Conservation (phyloP, 2,888 invertebrate genomes). For the Yponomeuta evonymella region DNA sequence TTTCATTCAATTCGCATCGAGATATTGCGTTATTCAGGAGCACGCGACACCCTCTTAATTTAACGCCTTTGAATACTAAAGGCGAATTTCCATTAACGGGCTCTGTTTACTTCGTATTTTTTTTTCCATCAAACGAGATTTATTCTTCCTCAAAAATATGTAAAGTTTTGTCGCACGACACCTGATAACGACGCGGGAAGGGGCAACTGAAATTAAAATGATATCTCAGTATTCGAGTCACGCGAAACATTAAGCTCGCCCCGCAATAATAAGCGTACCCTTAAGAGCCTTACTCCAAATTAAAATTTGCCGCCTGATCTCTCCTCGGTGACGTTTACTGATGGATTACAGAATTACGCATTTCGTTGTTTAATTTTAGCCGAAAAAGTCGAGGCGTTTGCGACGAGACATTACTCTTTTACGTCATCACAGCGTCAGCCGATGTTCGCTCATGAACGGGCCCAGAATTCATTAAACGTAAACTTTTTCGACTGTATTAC, state of each 20-base stretch:
- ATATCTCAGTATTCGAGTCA: slow-evolving; percentile 72
- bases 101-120: slow-evolving; percentile 62
- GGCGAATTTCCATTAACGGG: slow-evolving; percentile 60
- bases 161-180: slow-evolving; percentile 56
- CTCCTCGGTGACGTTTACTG: slow-evolving; percentile 55
- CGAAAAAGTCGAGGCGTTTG: slow-evolving; percentile 21
- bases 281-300: slow-evolving; percentile 68
- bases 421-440: slow-evolving; percentile 25
- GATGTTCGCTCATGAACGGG: slow-evolving; percentile 5
- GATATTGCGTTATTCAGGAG: slow-evolving; percentile 16
- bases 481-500: background rate
- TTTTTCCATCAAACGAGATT: slow-evolving; percentile 70
- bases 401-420: slow-evolving; percentile 26
- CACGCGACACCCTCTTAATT: slow-evolving; percentile 34
- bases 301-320: slow-evolving; percentile 73
- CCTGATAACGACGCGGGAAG: slow-evolving; percentile 40
- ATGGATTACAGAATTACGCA: slow-evolving; percentile 62
- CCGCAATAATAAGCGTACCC: slow-evolving; percentile 65
- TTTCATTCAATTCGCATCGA: slow-evolving; percentile 12
- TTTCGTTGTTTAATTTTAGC: slow-evolving; percentile 29
- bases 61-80: slow-evolving; percentile 54
- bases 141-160: slow-evolving; percentile 67
- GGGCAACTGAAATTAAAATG: slow-evolving; percentile 69
- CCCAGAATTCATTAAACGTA: slow-evolving; percentile 9
- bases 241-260: slow-evolving; percentile 71